A percentile compares a stretch with the other conserved stretches of the same genome.
Evolutionary conservation across 2,797 vertebrate species (phyloP).

Genomic region (Cossypha heuglini): DNA sequence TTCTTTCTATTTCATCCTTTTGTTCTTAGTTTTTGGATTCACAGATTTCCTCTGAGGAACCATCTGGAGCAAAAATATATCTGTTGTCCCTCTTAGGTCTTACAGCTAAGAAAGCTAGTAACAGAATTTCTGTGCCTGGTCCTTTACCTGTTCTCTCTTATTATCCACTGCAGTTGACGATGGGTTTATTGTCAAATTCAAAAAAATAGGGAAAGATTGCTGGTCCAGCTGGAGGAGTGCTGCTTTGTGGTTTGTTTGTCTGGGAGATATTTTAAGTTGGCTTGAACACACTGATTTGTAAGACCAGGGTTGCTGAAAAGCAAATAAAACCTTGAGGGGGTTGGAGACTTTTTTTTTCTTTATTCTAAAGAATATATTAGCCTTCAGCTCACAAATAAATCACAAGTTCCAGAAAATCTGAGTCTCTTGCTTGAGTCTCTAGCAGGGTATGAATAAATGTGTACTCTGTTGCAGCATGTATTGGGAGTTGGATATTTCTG

Average conservation of each 20-base stretch:
- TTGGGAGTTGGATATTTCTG: neutral
- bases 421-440: neutral
- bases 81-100: neutral
- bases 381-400: constrained; percentile 7
- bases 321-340: neutral
- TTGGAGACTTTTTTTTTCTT: neutral
- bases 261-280: neutral
- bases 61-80: neutral
- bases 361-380: constrained; percentile 6
- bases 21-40: neutral
- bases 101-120: neutral
- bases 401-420: neutral
- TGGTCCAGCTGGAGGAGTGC: neutral
- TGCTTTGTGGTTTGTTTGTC: neutral
- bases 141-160: neutral
- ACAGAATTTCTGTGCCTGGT: neutral
- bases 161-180: neutral
- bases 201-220: neutral
- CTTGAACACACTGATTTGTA: neutral
- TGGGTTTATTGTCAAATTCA: neutral
- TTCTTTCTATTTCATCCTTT: neutral
- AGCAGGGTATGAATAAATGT: neutral
- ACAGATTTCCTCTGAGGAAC: neutral
- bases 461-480: neutral
- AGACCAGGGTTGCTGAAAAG: neutral